Conservation (phyloP, 2,888 invertebrate species). For the Parascotia fuliginaria region DNA sequence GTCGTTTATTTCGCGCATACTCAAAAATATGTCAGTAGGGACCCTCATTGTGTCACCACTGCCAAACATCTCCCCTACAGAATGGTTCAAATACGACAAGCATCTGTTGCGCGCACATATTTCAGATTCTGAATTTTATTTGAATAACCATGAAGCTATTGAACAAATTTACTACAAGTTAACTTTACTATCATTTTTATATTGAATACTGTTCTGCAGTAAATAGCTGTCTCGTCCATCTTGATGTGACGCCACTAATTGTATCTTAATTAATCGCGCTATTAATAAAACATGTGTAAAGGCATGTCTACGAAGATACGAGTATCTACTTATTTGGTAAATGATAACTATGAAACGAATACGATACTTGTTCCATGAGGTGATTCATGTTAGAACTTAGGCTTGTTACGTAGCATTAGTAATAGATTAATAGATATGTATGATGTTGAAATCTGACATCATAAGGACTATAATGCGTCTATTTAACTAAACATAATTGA, state of each 20-base stretch:
- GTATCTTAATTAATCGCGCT: not conserved
- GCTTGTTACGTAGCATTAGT: not conserved
- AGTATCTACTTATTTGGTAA: not conserved
- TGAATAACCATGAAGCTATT: constrained; percentile 26
- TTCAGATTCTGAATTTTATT: constrained; percentile 29
- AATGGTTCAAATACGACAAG: constrained; percentile 32
- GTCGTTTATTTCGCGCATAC: constrained; percentile 60
- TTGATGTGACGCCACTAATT: not conserved
- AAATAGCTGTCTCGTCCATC: not conserved
- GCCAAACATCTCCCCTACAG: constrained; percentile 40
- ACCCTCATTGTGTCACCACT: constrained; percentile 41
- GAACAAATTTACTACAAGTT: constrained; percentile 13
- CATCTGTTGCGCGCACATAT: constrained; percentile 34
- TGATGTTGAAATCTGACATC: not conserved
- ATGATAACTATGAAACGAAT: not conserved
- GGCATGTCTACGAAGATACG: not conserved
- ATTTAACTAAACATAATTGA: not conserved
- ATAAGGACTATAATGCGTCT: not conserved
- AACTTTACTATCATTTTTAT: not conserved
- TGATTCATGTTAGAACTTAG: not conserved
- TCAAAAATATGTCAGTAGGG: constrained; percentile 70
- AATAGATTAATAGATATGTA: not conserved
- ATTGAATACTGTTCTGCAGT: not conserved
- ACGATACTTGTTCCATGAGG: not conserved
- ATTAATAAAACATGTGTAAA: not conserved